phyloP scores from a whole-genome alignment of 2,888 invertebrate species.

The Caenorhabditis virilis region DNA sequence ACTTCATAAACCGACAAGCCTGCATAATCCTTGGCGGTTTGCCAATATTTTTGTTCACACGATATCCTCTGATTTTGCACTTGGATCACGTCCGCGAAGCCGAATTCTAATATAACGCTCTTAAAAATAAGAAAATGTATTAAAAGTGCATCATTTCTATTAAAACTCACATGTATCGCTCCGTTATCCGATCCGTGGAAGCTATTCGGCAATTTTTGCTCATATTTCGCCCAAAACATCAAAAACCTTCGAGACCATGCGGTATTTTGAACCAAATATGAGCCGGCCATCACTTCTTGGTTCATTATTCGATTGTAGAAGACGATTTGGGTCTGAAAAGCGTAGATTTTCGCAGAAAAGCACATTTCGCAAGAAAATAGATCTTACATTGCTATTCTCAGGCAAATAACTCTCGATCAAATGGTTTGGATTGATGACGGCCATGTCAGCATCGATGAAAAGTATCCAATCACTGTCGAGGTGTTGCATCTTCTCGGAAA shows the following conservation, averaged over 20 bases:
- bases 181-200: constrained; percentile 53
- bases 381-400: neutral
- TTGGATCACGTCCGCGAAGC: constrained; percentile 15
- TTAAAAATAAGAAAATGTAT: constrained; percentile 13
- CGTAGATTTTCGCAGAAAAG: neutral
- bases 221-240: constrained; percentile 42
- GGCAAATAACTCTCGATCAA: constrained; percentile 54
- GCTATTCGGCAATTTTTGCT: constrained; percentile 31
- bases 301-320: constrained; percentile 66
- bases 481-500: constrained; percentile 23
- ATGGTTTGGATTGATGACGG: constrained; percentile 46
- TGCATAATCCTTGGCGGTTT: constrained; percentile 13
- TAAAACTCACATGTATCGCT: constrained; percentile 44
- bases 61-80: constrained; percentile 6
- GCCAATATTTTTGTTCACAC: constrained; percentile 28
- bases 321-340: constrained; percentile 46
- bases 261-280: constrained; percentile 44
- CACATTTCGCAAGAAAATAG: neutral
- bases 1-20: constrained; percentile 40
- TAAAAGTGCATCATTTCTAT: neutral
- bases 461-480: constrained; percentile 28
- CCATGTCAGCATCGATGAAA: constrained; percentile 51
- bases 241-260: constrained; percentile 32
- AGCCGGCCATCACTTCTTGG: constrained; percentile 65
- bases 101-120: constrained; percentile 39